Evolutionary conservation across 2,113 vertebrate species (phyloP).

Genomic region (Arizona elegans): DNA sequence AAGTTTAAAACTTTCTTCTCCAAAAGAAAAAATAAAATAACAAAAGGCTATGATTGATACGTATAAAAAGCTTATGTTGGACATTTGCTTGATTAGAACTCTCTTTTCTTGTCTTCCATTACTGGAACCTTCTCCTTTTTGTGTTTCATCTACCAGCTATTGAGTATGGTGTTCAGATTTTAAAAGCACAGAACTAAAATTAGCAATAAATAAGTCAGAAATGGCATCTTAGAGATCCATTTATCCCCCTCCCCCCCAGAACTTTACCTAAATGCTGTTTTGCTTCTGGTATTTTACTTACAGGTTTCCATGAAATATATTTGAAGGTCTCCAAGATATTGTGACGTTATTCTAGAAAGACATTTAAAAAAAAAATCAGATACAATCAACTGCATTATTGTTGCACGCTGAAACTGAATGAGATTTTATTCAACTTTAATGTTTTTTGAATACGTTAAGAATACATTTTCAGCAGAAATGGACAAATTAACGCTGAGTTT

Average conservation of each 20-base stretch:
- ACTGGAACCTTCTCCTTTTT: not conserved
- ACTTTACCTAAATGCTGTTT: not conserved
- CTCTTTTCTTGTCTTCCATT: not conserved
- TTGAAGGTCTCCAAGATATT: slow-evolving; percentile 88
- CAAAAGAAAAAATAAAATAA: not conserved
- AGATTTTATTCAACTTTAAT: not conserved
- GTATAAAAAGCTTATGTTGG: too few relatives aligned
- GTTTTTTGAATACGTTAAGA: too few relatives aligned
- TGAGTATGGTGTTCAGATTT: not conserved
- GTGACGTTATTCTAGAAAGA: slow-evolving; percentile 78
- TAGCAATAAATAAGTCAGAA: not conserved
- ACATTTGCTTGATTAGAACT: not conserved
- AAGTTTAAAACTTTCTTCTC: not conserved
- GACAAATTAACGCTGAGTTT: too few relatives aligned
- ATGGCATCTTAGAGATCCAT: too few relatives aligned
- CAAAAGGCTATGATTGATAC: not conserved
- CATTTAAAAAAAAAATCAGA: slow-evolving; percentile 15
- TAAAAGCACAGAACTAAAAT: not conserved
- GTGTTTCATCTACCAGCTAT: not conserved
- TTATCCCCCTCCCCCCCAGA: not conserved
- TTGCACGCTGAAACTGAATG: not conserved
- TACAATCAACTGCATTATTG: not conserved
- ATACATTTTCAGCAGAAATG: not conserved
- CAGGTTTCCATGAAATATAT: slow-evolving; percentile 88
- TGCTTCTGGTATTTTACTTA: slow-evolving; percentile 68